phyloP scores from a whole-genome alignment of 2,113 vertebrate genomes.

The Leuciscus idus region DNA sequence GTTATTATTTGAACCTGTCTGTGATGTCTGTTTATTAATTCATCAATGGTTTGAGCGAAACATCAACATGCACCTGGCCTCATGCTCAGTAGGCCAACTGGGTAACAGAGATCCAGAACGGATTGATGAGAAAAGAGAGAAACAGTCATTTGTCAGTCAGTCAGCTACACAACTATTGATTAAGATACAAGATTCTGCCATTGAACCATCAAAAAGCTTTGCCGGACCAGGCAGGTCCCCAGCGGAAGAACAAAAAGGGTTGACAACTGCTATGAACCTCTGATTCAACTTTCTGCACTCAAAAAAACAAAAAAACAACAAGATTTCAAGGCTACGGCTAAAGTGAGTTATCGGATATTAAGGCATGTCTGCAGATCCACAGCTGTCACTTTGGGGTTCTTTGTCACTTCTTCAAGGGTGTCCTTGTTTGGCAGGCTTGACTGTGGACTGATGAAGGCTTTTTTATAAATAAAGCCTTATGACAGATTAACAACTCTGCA shows the following conservation, averaged over 20 bases:
- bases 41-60: slow-evolving; percentile 18
- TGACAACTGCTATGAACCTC: neutral
- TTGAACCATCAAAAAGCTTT: slow-evolving; percentile 14
- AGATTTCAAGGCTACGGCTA: neutral
- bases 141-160: slow-evolving; percentile 9
- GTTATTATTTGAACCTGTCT: neutral
- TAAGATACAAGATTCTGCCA: neutral
- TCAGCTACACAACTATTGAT: neutral
- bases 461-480: neutral
- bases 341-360: neutral
- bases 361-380: slow-evolving; percentile 2
- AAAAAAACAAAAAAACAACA: neutral
- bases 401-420: slow-evolving; percentile 17
- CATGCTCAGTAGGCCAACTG: slow-evolving; percentile 1
- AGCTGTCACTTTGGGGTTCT: neutral
- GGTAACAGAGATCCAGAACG: neutral
- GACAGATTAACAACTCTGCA: neutral
- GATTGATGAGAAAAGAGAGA: neutral
- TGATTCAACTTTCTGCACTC: neutral
- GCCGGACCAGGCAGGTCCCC: neutral
- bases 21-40: slow-evolving; percentile 24
- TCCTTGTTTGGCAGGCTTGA: slow-evolving; percentile 18
- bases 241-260: neutral
- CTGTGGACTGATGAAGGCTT: neutral
- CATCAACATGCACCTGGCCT: slow-evolving; percentile 8